Evolutionary conservation across 2,797 vertebrate species (phyloP), one percentile per base, ranked within the genome.

Genomic region (Champsocephalus esox): DNA sequence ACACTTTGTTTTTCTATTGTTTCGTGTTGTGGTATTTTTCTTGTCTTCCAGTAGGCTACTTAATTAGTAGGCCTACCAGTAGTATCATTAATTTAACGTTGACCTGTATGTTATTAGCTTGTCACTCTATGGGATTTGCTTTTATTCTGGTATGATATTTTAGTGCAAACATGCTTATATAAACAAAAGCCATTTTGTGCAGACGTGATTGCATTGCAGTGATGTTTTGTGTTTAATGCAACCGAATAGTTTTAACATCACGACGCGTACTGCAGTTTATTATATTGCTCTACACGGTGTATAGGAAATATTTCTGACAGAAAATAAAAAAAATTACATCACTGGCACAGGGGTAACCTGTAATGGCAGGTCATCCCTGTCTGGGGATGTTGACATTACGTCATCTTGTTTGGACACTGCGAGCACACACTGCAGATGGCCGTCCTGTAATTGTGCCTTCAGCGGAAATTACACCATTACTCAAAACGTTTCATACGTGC

Each of bases 331-430:
- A 28, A 5, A 1, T 28, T 28, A 28, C 28, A 5, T 28, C 4
- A 5, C 28, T 5, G 28, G 28, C 28, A 52, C 14, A 63, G 48
- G 19, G 50, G 16, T 28, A 21, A 49, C 0, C 17, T 2, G 34
- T 24, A 28, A n/a, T 21, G 81, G 74, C 48, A 77, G 75, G 32
- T 19, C 75, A 59, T n/a, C 17, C 16, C 60, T 69, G 67, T 75
- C 73, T 51, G 62, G 56, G 61, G 79, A 79, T 85, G 80, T 89
- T 92, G 87, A 88, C 82, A 93, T 94, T 89, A 92, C 91, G 87
- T 92, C 91, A 92, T 75, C 79, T 82, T 84, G 65, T 75, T 80
- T 73, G 58, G 48, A 34, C 44, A 57, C 44, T 12, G 38, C n/a
- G 16, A 74, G 66, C 75, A 38, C 50, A 75, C 54, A 81, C 79